Evolutionary conservation across 2,113 vertebrate genomes (phyloP).

Genomic region (Gnathonemus echidnorhynchus): DNA sequence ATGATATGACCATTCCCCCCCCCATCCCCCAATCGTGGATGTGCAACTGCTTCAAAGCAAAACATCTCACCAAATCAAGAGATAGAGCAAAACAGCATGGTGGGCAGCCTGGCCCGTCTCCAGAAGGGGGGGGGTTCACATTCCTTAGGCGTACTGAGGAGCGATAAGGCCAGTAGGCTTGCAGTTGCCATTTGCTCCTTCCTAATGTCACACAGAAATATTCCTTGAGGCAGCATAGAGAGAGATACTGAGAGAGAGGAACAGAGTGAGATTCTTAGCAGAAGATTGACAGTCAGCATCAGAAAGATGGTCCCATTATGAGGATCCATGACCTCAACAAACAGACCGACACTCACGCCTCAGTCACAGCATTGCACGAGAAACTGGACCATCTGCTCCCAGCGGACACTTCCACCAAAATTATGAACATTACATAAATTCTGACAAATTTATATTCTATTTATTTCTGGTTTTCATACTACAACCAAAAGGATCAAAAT

Average conservation of each 20-base stretch:
- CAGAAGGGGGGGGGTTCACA: background rate
- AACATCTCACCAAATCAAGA: background rate
- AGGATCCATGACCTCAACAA: background rate
- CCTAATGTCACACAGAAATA: background rate
- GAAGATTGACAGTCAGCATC: background rate
- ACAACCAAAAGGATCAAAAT: background rate
- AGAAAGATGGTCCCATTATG: background rate
- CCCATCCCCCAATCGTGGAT: background rate
- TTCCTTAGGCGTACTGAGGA: background rate
- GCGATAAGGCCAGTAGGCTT: background rate
- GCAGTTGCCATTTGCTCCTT: background rate
- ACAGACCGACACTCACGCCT: background rate
- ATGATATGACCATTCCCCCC: background rate
- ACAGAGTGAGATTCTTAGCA: background rate
- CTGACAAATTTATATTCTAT: background rate
- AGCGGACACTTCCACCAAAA: background rate
- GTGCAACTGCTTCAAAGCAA: background rate
- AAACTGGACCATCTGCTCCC: background rate
- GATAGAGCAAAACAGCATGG: background rate
- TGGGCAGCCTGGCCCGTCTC: background rate
- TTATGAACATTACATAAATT: background rate
- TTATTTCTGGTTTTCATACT: background rate
- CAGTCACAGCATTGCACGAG: background rate
- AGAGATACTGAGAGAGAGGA: background rate
- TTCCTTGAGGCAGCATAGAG: background rate